phyloP scores from a whole-genome alignment of 2,888 invertebrate genomes.

The Pecten maximus region DNA sequence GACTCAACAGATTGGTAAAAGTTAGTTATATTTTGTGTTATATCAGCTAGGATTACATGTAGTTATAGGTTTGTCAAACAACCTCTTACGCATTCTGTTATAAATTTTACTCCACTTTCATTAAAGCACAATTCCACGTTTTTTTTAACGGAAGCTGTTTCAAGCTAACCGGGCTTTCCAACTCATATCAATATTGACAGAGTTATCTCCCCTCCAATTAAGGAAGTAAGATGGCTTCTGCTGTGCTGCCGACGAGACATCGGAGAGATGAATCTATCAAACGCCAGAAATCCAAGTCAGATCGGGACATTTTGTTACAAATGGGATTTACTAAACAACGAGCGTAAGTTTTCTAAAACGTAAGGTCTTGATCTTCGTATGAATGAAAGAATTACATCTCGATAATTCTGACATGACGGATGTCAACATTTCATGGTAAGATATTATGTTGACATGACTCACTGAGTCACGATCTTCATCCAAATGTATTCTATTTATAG shows the following conservation, averaged over 20 bases:
- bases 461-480: conserved; percentile 34
- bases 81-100: too few relatives aligned
- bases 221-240: conserved; percentile 52
- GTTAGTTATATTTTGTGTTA: too few relatives aligned
- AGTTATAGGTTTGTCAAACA: too few relatives aligned
- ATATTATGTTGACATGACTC: not conserved
- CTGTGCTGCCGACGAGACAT: conserved; percentile 57
- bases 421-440: not conserved
- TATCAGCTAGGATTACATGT: too few relatives aligned
- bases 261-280: conserved; percentile 62
- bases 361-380: not conserved
- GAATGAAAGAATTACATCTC: not conserved
- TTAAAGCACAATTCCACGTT: too few relatives aligned
- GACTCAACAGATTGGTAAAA: too few relatives aligned
- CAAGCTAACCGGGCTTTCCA: not conserved
- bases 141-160: not conserved
- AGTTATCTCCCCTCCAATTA: conserved; percentile 44
- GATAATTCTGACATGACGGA: not conserved
- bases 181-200: not conserved
- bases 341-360: conserved; percentile 88
- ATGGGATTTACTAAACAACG: conserved; percentile 94
- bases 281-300: conserved; percentile 64
- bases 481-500: not conserved
- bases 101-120: too few relatives aligned
- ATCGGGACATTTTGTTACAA: conserved; percentile 91